Evolutionary conservation across 1,140 invertebrate genomes (phyloP), one percentile per base, ranked within the genome.

Genomic region (Platyscapa corneri): DNA sequence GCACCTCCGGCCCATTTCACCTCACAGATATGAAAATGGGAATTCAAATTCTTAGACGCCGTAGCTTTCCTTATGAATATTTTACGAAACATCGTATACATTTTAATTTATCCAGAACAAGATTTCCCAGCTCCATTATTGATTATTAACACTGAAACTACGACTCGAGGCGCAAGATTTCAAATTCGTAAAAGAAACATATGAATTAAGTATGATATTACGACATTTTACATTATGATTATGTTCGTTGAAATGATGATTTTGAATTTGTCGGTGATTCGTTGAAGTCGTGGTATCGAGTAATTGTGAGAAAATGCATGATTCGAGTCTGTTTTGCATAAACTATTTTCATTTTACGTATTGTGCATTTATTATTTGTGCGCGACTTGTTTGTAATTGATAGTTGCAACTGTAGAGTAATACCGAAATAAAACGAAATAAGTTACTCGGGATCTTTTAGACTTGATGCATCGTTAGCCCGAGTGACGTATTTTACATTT

Each of bases 1-100:
- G 90, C 88, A 92, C 90, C 91, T 91, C 90, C 90, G 90, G 90
- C 91, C 91, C 91, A 90, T 88, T 92, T 91, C 88, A 88, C 84
- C 85, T 81, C 20, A 81, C 72, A 65, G 7, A 76, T 46, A 83
- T 75, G 56, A 82, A 85, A 75, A 85, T 81, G 84, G 67, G 53
- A 80, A 80, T 74, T 85, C 65, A 5, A 80, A 79, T 74, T 85
- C 76, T 74, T 53, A 46, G 82, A 56, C 27, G n/a, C 0, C 16
- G 27, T 20, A 60, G 23, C 23, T 60, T 60, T 60, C 5, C 6
- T 14, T 23, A 27, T 60, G 23, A 27, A 46, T 75, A 46, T 75
- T 46, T 12, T n/a, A n/a, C 12, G 0, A 3, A n/a, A n/a, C 46
- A 18, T n/a, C n/a, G n/a, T 16, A 16, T 34, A 20, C 6, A 76